These are phyloP conservation scores for Gallirallus australis DNA, from an alignment of 2,797 vertebrate species.

Conservation along the genomic window DNA sequence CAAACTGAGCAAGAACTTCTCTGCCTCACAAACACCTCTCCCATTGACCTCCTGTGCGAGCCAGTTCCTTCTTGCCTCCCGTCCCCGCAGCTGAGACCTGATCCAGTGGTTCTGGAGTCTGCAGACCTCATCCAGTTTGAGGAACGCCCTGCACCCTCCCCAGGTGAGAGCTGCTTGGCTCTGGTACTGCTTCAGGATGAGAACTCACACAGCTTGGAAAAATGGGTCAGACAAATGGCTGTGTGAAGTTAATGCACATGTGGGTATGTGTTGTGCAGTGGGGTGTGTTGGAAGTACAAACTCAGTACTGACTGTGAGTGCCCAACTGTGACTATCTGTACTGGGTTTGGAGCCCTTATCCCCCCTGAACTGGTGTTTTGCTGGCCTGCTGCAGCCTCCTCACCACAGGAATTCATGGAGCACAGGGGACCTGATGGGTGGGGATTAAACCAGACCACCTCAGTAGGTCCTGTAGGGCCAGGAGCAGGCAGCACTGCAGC, in stretches of 20 bases:
- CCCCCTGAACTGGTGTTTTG: background rate
- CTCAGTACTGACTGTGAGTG: background rate
- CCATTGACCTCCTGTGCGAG: conserved; percentile 92
- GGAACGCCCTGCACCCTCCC: conserved; percentile 72
- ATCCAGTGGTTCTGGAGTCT: conserved; percentile 85
- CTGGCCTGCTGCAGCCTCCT: background rate
- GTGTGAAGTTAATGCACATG: background rate
- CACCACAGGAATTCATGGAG: background rate
- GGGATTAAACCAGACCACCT: background rate
- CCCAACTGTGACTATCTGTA: background rate
- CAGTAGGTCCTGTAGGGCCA: background rate
- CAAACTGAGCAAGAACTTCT: conserved; percentile 87
- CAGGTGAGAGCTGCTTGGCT: conserved; percentile 69
- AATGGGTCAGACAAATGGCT: background rate
- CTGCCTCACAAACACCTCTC: conserved; percentile 81
- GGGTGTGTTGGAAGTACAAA: background rate
- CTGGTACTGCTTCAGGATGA: background rate
- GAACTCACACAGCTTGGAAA: background rate
- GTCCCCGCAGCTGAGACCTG: conserved; percentile 93
- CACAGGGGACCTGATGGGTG: background rate
- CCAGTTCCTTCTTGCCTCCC: conserved; percentile 95
- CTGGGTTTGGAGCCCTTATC: background rate
- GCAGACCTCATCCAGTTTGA: conserved; percentile 92
- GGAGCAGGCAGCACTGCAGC: background rate
- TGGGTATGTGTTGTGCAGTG: rapidly evolving